Evolutionary conservation across 2,888 invertebrate genomes (phyloP).

Genomic region (Eilema depressum): DNA sequence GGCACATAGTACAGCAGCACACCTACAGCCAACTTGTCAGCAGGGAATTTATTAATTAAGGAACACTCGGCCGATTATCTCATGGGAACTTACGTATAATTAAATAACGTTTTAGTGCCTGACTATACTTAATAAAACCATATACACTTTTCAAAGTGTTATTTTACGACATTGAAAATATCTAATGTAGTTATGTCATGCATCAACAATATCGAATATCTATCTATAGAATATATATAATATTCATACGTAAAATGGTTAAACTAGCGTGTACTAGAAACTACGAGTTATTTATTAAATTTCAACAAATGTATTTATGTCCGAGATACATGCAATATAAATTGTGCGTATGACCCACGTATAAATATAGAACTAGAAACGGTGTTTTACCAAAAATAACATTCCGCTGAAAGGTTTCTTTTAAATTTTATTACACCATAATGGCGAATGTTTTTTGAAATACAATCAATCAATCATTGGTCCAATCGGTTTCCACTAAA

Average conservation of each 20-base stretch:
- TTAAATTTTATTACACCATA: slow-evolving; percentile 14
- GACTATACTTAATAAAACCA: background rate
- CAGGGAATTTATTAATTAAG: background rate
- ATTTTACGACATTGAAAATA: background rate
- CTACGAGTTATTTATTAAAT: background rate
- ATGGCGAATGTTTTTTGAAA: slow-evolving; percentile 14
- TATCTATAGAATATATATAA: background rate
- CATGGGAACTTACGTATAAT: background rate
- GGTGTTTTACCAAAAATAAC: slow-evolving; percentile 9
- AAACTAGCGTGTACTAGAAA: background rate
- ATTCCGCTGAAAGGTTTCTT: slow-evolving; percentile 6
- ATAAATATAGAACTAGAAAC: slow-evolving; percentile 8
- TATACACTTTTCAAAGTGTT: background rate
- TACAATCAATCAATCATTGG: slow-evolving; percentile 17
- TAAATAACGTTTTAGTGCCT: background rate
- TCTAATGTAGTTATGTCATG: background rate
- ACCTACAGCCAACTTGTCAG: too few species aligned
- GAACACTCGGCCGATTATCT: background rate
- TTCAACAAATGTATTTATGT: background rate
- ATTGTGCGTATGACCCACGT: slow-evolving; percentile 6
- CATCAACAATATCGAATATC: background rate
- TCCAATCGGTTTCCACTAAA: slow-evolving; percentile 14
- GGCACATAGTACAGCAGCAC: too few species aligned
- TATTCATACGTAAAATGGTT: background rate
- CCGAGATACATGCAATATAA: slow-evolving; percentile 14